Percentiles rank a stretch among this genome's conserved stretches.
Evolutionary conservation across 2,888 invertebrate genomes (phyloP).

Genomic region (Agrotis clavis): DNA sequence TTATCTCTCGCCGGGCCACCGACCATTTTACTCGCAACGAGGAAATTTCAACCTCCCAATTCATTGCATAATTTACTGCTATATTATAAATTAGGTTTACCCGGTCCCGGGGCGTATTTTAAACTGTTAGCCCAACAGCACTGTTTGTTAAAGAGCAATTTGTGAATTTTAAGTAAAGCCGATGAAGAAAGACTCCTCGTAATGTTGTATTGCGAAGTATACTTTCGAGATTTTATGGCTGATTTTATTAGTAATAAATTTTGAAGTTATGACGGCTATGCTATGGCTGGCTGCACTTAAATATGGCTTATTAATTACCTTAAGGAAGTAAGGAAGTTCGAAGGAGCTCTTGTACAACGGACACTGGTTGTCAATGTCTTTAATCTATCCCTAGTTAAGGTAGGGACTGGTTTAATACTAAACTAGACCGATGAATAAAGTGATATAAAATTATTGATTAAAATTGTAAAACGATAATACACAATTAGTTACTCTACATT

Average conservation of each 20-base stretch:
- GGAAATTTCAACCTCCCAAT: conserved; percentile 77
- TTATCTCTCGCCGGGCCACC: conserved; percentile 73
- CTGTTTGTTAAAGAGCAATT: conserved; percentile 78
- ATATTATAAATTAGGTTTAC: conserved; percentile 81
- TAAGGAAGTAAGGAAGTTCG: conserved; percentile 18
- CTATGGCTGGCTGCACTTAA: conserved; percentile 41
- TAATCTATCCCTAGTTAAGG: neutral
- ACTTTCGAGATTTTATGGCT: conserved; percentile 64
- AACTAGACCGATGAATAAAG: neutral
- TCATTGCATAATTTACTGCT: conserved; percentile 82
- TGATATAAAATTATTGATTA: neutral
- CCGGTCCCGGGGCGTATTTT: conserved; percentile 73
- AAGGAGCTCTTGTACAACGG: neutral
- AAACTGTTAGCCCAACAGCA: conserved; percentile 73
- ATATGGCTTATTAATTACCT: conserved; percentile 41
- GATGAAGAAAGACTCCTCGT: conserved; percentile 68
- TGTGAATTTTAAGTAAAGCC: conserved; percentile 73
- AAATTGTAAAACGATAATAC: neutral
- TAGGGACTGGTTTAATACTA: neutral
- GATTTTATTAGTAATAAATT: conserved; percentile 57
- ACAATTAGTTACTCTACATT: conserved; percentile 17
- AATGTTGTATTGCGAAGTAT: conserved; percentile 65
- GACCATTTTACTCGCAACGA: conserved; percentile 74
- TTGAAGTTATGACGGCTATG: conserved; percentile 52
- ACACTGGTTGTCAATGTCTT: neutral